phyloP scores from a whole-genome alignment of 2,888 invertebrate species.

The Lepidochitona cinerea region DNA sequence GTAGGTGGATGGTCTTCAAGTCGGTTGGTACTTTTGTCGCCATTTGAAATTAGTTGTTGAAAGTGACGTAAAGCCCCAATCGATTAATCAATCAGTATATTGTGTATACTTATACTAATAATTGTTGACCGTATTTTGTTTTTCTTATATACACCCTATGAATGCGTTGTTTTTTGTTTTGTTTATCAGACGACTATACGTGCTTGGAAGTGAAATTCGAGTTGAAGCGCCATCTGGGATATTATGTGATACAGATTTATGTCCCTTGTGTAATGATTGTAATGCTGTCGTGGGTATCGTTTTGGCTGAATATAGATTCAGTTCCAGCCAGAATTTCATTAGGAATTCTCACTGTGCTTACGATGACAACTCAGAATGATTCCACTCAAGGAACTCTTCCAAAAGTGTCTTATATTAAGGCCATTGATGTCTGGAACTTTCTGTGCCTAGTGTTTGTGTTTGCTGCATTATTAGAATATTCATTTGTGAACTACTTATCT shows the following conservation, averaged over 20 bases:
- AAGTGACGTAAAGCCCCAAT: too few relatives aligned
- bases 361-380: constrained; percentile 39
- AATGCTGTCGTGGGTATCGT: constrained; percentile 37
- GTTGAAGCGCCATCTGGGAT: constrained; percentile 30
- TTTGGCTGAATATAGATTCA: constrained; percentile 36
- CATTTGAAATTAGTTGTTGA: too few relatives aligned
- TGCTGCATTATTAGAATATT: background rate
- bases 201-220: constrained; percentile 33
- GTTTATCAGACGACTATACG: constrained; percentile 26
- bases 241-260: constrained; percentile 39
- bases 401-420: background rate
- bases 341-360: constrained; percentile 23
- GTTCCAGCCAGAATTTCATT: constrained; percentile 37
- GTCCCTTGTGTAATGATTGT: constrained; percentile 39
- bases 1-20: too few relatives aligned
- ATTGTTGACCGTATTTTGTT: too few relatives aligned
- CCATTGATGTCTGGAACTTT: background rate
- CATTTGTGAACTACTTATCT: background rate
- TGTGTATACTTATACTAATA: too few relatives aligned
- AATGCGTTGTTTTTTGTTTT: background rate
- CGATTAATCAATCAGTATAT: too few relatives aligned
- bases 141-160: background rate
- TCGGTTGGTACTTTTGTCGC: too few relatives aligned
- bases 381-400: background rate
- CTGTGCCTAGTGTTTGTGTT: background rate